Evolutionary conservation across 2,797 vertebrate species (phyloP), one percentile per base, ranked within the genome.

Genomic region (Australoheros facetus): DNA sequence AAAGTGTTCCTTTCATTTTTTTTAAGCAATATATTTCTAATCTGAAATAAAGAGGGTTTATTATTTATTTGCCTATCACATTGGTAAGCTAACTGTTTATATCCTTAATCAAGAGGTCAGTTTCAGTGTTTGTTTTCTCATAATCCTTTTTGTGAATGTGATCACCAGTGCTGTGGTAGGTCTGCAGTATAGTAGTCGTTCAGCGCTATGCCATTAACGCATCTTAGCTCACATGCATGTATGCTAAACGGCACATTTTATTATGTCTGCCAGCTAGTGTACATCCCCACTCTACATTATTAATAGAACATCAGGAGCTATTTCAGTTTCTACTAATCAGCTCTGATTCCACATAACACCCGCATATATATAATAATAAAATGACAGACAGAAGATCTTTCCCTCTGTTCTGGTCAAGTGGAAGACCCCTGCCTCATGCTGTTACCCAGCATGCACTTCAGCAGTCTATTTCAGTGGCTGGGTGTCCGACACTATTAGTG

Each of bases 371-470:
- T 80, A 75, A 83, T 13, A 75, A 80, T 60, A 85, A 77, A 53
- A 72, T 42, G 71, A 90, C 75, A 66, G 34, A 76, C 19, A 79
- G 69, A 80, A 64, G 79, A 88, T 84, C 59, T 28, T 75, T 73
- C 62, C 51, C 62, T 86, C 79, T 78, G 69, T 73, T 79, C 34
- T 14, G 23, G 59, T 74, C 78, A 77, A 89, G 77, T 83, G 79
- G 72, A 90, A 77, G 85, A 85, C 74, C 84, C 69, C 56, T 80
- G 81, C 85, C 79, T 85, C 78, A 28, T 64, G 60, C 56, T 39
- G 32, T 78, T 91, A 89, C 88, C 91, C 89, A 92, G 87, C 83
- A 90, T 92, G 89, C 88, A 82, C 66, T 83, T 90, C 81, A 87
- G 62, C 70, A 32, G 75, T 76, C 85, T 92, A 89, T 90, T 92